Conservation (phyloP, 2,113 vertebrate genomes). For the Carollia perspicillata region DNA sequence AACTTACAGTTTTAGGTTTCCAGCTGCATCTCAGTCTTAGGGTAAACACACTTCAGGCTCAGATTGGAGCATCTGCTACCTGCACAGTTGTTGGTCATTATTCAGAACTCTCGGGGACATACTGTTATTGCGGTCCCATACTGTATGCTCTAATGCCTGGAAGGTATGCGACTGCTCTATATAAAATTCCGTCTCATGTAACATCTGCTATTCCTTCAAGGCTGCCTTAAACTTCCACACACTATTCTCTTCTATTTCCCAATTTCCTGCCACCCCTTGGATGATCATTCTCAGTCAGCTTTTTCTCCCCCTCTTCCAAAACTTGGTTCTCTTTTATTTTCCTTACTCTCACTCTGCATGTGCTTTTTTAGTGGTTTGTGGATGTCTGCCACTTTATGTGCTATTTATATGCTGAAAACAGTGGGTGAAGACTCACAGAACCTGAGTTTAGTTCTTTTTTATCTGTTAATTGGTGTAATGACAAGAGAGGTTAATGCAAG, state of each 20-base stretch:
- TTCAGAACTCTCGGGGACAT: neutral
- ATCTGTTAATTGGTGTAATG: neutral
- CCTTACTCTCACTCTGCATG: neutral
- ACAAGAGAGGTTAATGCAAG: neutral
- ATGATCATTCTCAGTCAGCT: neutral
- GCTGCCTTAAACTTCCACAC: neutral
- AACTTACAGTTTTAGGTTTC: neutral
- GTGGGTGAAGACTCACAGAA: neutral
- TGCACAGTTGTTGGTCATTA: neutral
- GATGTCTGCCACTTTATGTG: neutral
- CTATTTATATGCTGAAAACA: neutral
- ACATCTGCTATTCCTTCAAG: neutral
- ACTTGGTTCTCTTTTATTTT: neutral
- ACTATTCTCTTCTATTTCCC: neutral
- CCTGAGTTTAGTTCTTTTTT: neutral
- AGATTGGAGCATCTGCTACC: neutral
- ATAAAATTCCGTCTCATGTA: neutral
- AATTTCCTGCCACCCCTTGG: neutral
- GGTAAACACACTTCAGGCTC: neutral
- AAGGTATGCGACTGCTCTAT: neutral
- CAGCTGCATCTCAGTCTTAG: neutral
- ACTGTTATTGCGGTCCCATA: neutral
- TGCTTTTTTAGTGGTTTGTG: neutral
- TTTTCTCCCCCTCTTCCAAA: neutral
- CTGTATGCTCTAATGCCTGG: neutral